These are phyloP conservation scores for Motacilla tschutschensis DNA, from an alignment of 2,113 vertebrate genomes.

Conservation along the genomic window DNA sequence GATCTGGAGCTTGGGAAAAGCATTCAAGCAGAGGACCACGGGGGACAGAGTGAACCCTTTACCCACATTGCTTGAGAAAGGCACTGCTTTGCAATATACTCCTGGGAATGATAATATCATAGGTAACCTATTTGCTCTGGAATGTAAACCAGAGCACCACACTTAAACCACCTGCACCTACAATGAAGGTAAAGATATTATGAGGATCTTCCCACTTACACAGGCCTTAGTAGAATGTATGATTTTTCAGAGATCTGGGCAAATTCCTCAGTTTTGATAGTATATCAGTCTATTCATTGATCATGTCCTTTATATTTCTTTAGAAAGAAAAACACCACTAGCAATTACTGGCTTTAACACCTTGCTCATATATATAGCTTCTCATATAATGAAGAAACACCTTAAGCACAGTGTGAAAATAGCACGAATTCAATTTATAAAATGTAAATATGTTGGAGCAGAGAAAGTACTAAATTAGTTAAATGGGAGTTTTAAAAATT, in stretches of 20 bases:
- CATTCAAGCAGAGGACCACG: conserved; percentile 39
- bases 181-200: background rate
- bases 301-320: background rate
- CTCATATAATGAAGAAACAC: background rate
- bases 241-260: background rate
- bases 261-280: background rate
- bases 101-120: conserved; percentile 2
- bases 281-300: background rate
- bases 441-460: background rate
- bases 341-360: background rate
- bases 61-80: background rate
- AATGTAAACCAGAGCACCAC: background rate
- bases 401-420: background rate
- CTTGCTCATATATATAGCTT: background rate
- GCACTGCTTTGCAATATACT: background rate
- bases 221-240: background rate
- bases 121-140: conserved; percentile 45
- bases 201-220: background rate
- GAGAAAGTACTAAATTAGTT: background rate
- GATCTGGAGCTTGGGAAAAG: conserved; percentile 56
- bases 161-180: background rate
- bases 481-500: background rate
- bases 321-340: background rate
- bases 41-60: background rate
- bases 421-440: background rate